Conservation (phyloP, 2,113 vertebrate genomes). For the Sapayoa aenigma region DNA sequence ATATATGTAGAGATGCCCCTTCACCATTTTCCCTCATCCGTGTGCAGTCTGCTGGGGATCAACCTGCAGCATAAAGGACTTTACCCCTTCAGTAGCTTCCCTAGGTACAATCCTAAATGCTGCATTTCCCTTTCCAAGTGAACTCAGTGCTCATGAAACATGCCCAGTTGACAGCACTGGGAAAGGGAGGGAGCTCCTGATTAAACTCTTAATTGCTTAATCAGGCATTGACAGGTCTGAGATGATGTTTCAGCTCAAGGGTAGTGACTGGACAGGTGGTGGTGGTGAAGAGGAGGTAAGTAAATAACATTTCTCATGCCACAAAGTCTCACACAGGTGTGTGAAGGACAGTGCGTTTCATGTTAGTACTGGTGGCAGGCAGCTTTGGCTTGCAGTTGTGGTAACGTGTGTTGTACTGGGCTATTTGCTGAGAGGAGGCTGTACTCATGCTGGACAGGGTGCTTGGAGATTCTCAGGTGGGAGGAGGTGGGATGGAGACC, state of each 20-base stretch:
- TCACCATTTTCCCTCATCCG: not conserved
- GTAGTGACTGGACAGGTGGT: not conserved
- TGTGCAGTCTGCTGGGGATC: not conserved
- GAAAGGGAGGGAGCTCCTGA: not conserved
- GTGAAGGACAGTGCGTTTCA: not conserved
- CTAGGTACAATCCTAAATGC: not conserved
- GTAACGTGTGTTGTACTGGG: not conserved
- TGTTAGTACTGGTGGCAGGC: not conserved
- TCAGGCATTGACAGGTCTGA: not conserved
- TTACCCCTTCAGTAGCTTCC: not conserved
- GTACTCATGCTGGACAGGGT: not conserved
- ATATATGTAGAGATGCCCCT: not conserved
- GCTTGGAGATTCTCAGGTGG: not conserved
- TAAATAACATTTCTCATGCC: not conserved
- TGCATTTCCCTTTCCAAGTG: slow-evolving; percentile 9
- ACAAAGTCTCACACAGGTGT: not conserved
- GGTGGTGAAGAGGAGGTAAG: not conserved
- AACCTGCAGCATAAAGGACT: not conserved
- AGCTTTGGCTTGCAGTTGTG: not conserved
- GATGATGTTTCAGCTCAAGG: not conserved
- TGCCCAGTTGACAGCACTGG: not conserved
- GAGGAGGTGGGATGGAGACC: not conserved
- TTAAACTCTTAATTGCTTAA: not conserved
- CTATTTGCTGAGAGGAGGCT: not conserved
- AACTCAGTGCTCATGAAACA: slow-evolving; percentile 20